Conservation (phyloP, 2,113 vertebrate species). For the Nothobranchius kuhntae region DNA sequence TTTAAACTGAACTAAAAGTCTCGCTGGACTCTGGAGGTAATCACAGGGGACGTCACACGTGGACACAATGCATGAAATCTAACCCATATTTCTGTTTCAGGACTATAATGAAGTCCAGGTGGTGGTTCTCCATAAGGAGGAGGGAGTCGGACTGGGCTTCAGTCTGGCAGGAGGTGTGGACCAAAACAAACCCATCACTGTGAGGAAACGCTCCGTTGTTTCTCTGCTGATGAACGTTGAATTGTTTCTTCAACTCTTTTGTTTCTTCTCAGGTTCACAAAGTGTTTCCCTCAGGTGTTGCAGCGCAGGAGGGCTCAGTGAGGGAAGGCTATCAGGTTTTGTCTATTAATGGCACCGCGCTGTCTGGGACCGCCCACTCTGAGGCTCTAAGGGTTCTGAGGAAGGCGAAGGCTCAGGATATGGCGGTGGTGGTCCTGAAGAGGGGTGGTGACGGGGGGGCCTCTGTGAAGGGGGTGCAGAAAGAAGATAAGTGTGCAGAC, state of each 20-base stretch:
- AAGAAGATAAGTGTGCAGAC: conserved; percentile 7
- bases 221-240: neutral
- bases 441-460: conserved; percentile 24
- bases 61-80: too few relatives aligned
- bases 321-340: conserved; percentile 74
- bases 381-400: conserved; percentile 76
- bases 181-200: conserved; percentile 81
- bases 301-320: conserved; percentile 78
- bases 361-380: conserved; percentile 68
- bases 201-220: conserved; percentile 53
- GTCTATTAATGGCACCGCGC: conserved; percentile 80
- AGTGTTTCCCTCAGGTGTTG: conserved; percentile 75
- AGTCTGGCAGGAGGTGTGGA: conserved; percentile 82
- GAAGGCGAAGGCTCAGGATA: conserved; percentile 58
- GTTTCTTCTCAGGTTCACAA: conserved; percentile 73
- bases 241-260: conserved; percentile 6
- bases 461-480: conserved; percentile 1
- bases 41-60: too few relatives aligned
- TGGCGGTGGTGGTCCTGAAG: conserved; percentile 80
- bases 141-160: conserved; percentile 80
- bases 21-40: too few relatives aligned
- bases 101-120: conserved; percentile 78
- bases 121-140: conserved; percentile 83
- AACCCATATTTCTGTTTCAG: conserved; percentile 40
- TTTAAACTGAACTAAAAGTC: too few relatives aligned